A percentile compares a stretch with the other conserved stretches of the same genome.
Evolutionary conservation across 1,140 invertebrate species (phyloP).

Genomic region (Anastatus disparis): DNA sequence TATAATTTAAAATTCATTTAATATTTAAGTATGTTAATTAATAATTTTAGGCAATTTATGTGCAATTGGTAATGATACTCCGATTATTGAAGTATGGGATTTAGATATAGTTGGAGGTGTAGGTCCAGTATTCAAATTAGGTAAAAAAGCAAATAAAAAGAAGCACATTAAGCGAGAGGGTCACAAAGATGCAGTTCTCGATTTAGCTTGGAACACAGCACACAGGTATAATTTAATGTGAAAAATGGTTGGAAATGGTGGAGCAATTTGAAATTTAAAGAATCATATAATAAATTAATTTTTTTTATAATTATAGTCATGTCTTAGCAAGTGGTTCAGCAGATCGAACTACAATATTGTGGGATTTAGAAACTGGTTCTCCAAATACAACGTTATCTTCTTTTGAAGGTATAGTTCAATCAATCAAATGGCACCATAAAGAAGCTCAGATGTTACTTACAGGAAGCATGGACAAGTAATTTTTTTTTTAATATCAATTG

Average conservation of each 20-base stretch:
- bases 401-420: conserved; percentile 86
- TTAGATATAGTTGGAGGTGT: conserved; percentile 90
- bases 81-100: conserved; percentile 95
- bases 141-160: conserved; percentile 82
- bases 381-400: conserved; percentile 78
- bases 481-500: conserved; percentile 39
- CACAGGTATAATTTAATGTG: conserved; percentile 66
- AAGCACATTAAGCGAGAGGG: conserved; percentile 75
- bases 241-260: too few relatives aligned
- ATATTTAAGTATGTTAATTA: too few relatives aligned
- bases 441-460: conserved; percentile 84
- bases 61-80: conserved; percentile 91
- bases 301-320: conserved; percentile 71
- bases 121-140: conserved; percentile 86
- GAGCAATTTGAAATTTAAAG: not conserved
- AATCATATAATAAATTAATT: conserved; percentile 27
- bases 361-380: conserved; percentile 87
- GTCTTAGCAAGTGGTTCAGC: conserved; percentile 92
- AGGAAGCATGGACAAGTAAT: conserved; percentile 77
- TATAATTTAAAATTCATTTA: too few relatives aligned
- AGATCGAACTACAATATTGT: conserved; percentile 88
- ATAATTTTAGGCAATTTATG: conserved; percentile 81
- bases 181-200: conserved; percentile 91
- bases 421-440: conserved; percentile 87
- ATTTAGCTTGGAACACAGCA: conserved; percentile 89